A percentile compares a stretch with the other conserved stretches of the same genome.
These are phyloP conservation scores for Gasterosteus nipponicus DNA, from an alignment of 2,113 vertebrate species.

Conservation along the genomic window DNA sequence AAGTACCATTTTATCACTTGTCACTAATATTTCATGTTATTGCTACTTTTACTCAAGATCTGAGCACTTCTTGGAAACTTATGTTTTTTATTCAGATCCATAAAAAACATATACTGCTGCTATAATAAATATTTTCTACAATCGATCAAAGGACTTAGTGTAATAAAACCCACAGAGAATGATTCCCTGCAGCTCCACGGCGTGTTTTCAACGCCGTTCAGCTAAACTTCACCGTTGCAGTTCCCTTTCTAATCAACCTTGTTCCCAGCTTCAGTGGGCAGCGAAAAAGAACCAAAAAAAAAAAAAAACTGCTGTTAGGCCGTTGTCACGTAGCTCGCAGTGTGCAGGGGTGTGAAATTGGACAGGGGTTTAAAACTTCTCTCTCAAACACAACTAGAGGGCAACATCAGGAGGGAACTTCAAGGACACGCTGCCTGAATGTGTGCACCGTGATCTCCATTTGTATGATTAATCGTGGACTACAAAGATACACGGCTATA, in stretches of 20 bases:
- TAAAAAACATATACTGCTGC: background rate
- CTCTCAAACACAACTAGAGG: conserved; percentile 10
- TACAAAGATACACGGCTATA: conserved; percentile 2
- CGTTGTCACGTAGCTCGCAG: conserved; percentile 28
- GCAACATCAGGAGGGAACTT: conserved; percentile 8
- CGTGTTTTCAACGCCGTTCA: background rate
- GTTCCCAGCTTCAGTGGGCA: conserved; percentile 47
- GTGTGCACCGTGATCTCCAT: conserved; percentile 15
- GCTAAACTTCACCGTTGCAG: conserved; percentile 12
- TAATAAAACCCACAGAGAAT: conserved; percentile 1
- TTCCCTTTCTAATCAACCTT: conserved; percentile 25
- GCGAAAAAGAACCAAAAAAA: conserved; percentile 10
- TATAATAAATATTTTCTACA: background rate
- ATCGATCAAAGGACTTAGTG: background rate
- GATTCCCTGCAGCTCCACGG: background rate
- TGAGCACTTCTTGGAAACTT: background rate
- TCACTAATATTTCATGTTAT: background rate
- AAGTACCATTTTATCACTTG: background rate
- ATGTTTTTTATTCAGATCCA: background rate
- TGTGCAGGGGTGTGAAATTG: conserved; percentile 64
- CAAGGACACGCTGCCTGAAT: background rate
- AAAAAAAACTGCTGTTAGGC: conserved; percentile 27
- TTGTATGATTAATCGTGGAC: conserved; percentile 15
- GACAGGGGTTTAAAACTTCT: conserved; percentile 50
- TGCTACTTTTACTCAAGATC: background rate